Evolutionary conservation across 2,797 vertebrate genomes (phyloP), one percentile per base, ranked within the genome.

Genomic region (Salmo trutta): DNA sequence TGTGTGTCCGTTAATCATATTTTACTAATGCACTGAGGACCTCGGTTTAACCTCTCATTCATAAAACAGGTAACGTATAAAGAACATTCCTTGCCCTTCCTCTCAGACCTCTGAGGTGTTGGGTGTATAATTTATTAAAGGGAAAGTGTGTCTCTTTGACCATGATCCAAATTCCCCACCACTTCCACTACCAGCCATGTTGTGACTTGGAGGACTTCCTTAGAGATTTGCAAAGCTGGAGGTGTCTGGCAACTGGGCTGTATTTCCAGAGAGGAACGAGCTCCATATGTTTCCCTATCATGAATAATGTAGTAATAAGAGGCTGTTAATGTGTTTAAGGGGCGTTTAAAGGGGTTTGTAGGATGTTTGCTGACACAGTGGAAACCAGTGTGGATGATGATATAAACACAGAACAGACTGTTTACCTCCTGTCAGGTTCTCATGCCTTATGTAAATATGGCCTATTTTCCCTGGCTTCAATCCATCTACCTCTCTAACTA

Each of bases 291-390:
- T 51, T 36, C 65, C 54, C 4, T 56, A 6, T n/a, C 75, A 85
- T 88, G 78, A 86, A 87, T 90, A 85, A 90, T 85, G 82, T 73
- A 87, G 71, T 27, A 53, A 72, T 77, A 73, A 77, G 77, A 76
- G 56, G 73, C 75, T 76, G 70, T 59, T 53, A 84, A 83, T 29
- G 78, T 77, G 74, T 36, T 80, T 21, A 59, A 59, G 56, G 5
- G 56, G 19, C 8, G 8, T n/a, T 59, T n/a, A 59, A 59, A 21
- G 14, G 47, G 69, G 29, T 64, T 71, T 79, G 64, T 21, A 4
- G 31, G 3, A 4, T 56, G 51, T 67, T 77, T 67, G 21, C 54
- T 74, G 19, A 24, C 64, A 68, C 16, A 21, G 51, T 67, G 41
- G 54, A 36, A 19, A 27, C 27, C 21, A 27, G 27, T 27, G 21